Evolutionary conservation across 2,113 vertebrate genomes (phyloP).

Genomic region (Pelecanoides urinatrix): DNA sequence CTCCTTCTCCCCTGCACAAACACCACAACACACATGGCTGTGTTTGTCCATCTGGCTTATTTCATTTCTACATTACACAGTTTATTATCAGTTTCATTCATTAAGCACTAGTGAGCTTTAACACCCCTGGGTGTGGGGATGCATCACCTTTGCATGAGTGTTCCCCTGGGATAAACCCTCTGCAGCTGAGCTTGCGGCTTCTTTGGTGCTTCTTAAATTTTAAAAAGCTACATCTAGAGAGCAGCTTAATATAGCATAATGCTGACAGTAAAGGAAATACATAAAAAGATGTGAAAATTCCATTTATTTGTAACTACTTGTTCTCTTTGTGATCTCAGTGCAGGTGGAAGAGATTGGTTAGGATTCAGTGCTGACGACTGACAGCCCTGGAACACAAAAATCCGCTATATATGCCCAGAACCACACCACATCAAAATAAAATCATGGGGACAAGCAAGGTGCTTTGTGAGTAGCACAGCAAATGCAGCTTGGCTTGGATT

Average conservation of each 20-base stretch:
- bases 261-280: neutral
- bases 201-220: neutral
- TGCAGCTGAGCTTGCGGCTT: neutral
- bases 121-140: neutral
- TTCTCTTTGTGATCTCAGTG: conserved; percentile 2
- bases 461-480: neutral
- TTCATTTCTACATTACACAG: neutral
- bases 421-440: neutral
- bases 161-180: neutral
- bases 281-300: conserved; percentile 10
- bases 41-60: neutral
- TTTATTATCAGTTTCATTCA: neutral
- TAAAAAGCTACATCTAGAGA: neutral
- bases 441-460: neutral
- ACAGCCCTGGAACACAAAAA: neutral
- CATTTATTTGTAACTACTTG: conserved; percentile 18
- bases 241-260: neutral
- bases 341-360: conserved; percentile 7
- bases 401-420: neutral
- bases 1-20: neutral
- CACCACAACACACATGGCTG: neutral
- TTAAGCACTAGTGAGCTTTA: neutral
- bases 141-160: neutral
- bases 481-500: neutral
- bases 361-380: neutral